Evolutionary conservation across 1,140 invertebrate species (phyloP), one percentile per base, ranked within the genome.

Genomic region (Chlorops oryzae): DNA sequence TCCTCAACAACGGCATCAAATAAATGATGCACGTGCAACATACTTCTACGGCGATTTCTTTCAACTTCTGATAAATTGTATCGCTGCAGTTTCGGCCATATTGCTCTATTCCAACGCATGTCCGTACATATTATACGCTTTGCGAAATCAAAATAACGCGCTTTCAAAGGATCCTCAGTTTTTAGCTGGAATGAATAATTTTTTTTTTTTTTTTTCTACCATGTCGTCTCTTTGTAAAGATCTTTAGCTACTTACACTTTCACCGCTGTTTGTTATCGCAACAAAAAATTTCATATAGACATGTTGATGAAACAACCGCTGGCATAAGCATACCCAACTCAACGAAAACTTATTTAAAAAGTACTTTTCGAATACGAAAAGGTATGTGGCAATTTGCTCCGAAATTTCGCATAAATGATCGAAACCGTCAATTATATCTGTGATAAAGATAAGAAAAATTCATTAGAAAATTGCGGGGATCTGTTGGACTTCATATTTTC

Each of bases 281-380:
- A n/a, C n/a, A n/a, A n/a, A n/a, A n/a, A n/a, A n/a, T 20, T 61
- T 61, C 18, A 57, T 57, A 52, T 70, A 70, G 40, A 72, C 69
- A 56, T 68, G 70, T 37, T 68, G 61, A 47, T 72, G 69, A 59
- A 70, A 72, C 47, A 72, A 54, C 15, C 70, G 66, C 52, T 71
- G 67, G 44, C 67, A 72, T 35, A 72, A 50, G 20, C 71, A 56
- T 55, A 61, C 59, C 70, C 70, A 72, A 17, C 66, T 68, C 20
- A 72, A 55, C 38, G 59, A 63, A 45, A 72, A 72, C 43, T 66
- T 65, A 21, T 67, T 60, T 44, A 72, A 57, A 55, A 72, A 71
- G 51, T 70, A 61, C 38, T 66, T 67, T 51, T 71, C 63, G 47
- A 72, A 68, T 40, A 67, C 69, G 47, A 72, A 70, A n/a, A 72